Conservation (phyloP, 2,888 invertebrate species). For the Dasysyrphus tricinctus region DNA sequence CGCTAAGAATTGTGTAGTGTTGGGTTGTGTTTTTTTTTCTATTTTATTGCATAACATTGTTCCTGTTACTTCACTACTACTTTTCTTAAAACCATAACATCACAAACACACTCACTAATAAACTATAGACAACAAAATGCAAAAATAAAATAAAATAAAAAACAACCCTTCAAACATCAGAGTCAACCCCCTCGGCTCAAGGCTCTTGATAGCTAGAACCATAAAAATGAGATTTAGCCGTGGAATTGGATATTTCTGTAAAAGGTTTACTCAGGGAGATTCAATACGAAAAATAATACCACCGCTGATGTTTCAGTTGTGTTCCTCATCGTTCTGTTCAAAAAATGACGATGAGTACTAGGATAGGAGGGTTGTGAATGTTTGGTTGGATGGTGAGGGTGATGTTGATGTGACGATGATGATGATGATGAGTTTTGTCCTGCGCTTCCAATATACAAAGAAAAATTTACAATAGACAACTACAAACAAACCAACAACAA, state of each 20-base stretch:
- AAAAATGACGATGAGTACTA: neutral
- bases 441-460: conserved; percentile 18
- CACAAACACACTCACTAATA: conserved; percentile 48
- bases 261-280: conserved; percentile 36
- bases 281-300: conserved; percentile 14
- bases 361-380: conserved; percentile 8
- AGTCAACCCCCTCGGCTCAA: conserved; percentile 41
- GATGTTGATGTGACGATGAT: conserved; percentile 1
- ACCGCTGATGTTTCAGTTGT: conserved; percentile 26
- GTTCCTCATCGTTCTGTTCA: conserved; percentile 7
- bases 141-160: neutral
- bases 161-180: conserved; percentile 28
- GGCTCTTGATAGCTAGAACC: conserved; percentile 56
- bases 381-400: neutral
- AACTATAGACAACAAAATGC: conserved; percentile 1
- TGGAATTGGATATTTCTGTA: conserved; percentile 65
- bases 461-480: conserved; percentile 3
- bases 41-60: conserved; percentile 28
- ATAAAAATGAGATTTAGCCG: conserved; percentile 69
- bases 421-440: conserved; percentile 58
- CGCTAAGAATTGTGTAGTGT: conserved; percentile 1
- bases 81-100: conserved; percentile 59
- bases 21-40: neutral
- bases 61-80: conserved; percentile 32
- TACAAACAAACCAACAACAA: conserved; percentile 6